Percentiles rank a stretch among this genome's conserved stretches.
These are phyloP conservation scores for Eulemur rufifrons DNA, from an alignment of 2,113 vertebrate species.

Conservation along the genomic window DNA sequence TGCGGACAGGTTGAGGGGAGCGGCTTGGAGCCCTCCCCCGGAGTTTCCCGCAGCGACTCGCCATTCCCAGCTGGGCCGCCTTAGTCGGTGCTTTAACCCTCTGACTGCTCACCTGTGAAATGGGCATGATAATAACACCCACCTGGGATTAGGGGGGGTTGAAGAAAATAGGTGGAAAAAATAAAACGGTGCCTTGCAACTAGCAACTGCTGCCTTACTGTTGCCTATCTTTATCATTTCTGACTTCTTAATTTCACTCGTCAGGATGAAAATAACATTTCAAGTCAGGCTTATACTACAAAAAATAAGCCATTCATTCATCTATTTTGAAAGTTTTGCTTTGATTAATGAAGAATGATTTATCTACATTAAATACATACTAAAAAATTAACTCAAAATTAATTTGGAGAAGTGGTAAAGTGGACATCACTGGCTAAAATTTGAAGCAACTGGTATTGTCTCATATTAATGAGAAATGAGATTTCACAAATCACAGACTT, in stretches of 20 bases:
- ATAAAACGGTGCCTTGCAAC: neutral
- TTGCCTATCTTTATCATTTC: neutral
- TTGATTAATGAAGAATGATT: neutral
- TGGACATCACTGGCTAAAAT: neutral
- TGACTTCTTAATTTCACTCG: neutral
- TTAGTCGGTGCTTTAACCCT: neutral
- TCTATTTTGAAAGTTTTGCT: conserved; percentile 18
- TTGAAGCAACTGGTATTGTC: neutral
- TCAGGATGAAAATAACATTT: neutral
- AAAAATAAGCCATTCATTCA: neutral
- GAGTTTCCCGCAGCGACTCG: neutral
- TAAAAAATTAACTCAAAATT: conserved; percentile 10
- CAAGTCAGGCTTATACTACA: neutral
- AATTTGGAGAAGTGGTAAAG: neutral
- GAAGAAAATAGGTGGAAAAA: neutral
- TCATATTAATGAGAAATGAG: no score
- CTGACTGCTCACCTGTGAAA: neutral
- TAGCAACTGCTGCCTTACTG: neutral
- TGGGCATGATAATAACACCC: neutral
- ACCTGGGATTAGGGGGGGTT: neutral
- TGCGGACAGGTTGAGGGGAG: neutral
- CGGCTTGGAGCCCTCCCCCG: neutral
- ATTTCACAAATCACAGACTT: neutral
- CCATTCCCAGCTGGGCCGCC: neutral
- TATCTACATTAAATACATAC: neutral